phyloP scores from a whole-genome alignment of 2,888 invertebrate species.

The Escarpia spicata region DNA sequence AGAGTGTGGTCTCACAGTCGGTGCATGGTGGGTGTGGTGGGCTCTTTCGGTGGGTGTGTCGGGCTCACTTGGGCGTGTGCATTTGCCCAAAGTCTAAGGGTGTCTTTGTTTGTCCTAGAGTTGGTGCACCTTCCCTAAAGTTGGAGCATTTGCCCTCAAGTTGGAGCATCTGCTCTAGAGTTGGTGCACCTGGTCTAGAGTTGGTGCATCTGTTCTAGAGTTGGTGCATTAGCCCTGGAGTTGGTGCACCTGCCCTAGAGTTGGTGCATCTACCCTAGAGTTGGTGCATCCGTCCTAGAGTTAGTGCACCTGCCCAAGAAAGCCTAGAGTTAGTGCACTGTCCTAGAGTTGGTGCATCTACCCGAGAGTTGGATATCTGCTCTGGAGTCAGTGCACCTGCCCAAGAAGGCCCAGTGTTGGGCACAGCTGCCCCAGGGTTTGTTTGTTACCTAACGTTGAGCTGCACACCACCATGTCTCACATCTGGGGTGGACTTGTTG shows the following conservation, averaged over 20 bases:
- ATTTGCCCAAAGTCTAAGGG: no score
- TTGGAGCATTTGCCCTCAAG: background rate
- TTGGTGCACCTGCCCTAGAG: background rate
- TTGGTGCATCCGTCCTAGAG: background rate
- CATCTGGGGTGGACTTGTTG: background rate
- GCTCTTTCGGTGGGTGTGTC: background rate
- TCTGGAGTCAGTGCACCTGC: background rate
- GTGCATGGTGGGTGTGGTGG: slow-evolving; percentile 16
- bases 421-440: background rate
- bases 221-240: background rate
- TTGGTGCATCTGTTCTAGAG: background rate
- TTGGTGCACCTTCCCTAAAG: background rate
- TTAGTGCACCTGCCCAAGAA: background rate
- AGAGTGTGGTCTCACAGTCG: background rate
- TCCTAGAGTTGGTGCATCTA: background rate
- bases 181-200: background rate
- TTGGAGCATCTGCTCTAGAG: background rate
- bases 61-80: background rate
- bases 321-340: background rate
- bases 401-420: background rate
- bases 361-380: background rate
- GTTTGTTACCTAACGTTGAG: background rate
- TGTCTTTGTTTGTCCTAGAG: background rate
- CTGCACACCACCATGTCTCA: background rate
- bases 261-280: background rate